Base-by-base conservation (phyloP, 2,797 vertebrate genomes). In the Philypnodon macrostomus region DNA sequence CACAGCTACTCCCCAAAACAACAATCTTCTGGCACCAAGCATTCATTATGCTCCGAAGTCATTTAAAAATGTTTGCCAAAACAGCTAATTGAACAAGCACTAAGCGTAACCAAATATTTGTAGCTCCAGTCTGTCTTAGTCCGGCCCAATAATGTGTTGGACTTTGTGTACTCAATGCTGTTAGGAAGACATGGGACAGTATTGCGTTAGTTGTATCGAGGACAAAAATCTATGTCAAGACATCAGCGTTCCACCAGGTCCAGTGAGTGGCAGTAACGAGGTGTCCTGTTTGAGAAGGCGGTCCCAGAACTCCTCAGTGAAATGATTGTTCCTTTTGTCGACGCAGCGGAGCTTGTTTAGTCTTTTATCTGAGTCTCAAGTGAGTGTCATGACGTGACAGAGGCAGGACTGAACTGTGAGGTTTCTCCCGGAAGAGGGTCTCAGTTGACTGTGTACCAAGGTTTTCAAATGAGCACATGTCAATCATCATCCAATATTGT, bases 11-110 rank as follows among this genome's bases (percentile, higher is more conserved):
- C 17, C 29, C 24, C 23, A 35, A 51, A 52, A 29, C 53, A 58
- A 54, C 31, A 0, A 40, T 70, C 33, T 50, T 55, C 58, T 33
- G 44, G 47, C 39, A 23, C 24, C 46, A 49, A 52, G 45, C 16
- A 60, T 49, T 70, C n/a, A 63, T 63, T 70, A 50, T 35, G 38
- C 39, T 41, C 12, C 29, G 1, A 53, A 54, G 17, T 44, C 40
- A 53, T 66, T 63, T 53, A 49, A 33, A 38, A 47, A 27, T 30
- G 0, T 52, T 46, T 58, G 53, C 49, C 41, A 63, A 40, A 58
- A 49, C n/a, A 50, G 50, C 48, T 37, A 24, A 63, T 54, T 57
- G 44, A 60, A 23, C 24, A 35, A 32, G 31, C 16, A 10, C 24
- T 18, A 33, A 16, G 30, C 26, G n/a, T 27, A 38, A 29, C 40